Evolutionary conservation across 2,797 vertebrate genomes (phyloP).

Genomic region (Gymnothorax javanicus): DNA sequence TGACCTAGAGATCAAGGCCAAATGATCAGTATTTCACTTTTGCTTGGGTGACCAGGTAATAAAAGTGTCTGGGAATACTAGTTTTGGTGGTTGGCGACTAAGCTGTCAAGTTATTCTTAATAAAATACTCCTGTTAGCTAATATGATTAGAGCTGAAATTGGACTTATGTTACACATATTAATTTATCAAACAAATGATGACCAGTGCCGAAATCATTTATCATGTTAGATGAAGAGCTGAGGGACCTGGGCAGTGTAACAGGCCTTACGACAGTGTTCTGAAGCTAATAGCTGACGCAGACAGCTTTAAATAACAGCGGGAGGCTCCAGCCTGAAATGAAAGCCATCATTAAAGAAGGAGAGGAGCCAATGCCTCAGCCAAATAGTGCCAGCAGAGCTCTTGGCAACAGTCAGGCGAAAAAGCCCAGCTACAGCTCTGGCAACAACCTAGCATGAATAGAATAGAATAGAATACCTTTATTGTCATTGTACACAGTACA

Average conservation of each 20-base stretch:
- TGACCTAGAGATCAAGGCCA: too few species aligned
- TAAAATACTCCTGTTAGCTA: background rate
- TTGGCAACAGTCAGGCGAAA: background rate
- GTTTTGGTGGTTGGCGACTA: too few species aligned
- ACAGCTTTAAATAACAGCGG: background rate
- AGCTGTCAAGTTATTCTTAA: too few species aligned
- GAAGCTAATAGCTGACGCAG: background rate
- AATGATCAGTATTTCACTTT: too few species aligned
- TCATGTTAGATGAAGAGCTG: background rate
- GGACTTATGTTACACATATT: background rate
- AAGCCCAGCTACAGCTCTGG: too few species aligned
- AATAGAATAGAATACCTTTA: too few species aligned
- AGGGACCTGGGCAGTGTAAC: background rate
- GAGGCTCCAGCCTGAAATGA: background rate
- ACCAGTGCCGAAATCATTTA: background rate
- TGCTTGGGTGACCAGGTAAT: too few species aligned
- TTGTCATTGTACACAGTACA: too few species aligned
- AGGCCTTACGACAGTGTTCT: background rate
- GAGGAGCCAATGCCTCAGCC: background rate
- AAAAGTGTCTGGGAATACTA: too few species aligned
- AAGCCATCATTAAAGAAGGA: background rate
- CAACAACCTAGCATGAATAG: too few species aligned
- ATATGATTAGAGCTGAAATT: background rate
- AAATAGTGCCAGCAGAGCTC: background rate
- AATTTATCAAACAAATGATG: background rate